Evolutionary conservation across 2,888 invertebrate genomes (phyloP).

Genomic region (Coenonympha arcania): DNA sequence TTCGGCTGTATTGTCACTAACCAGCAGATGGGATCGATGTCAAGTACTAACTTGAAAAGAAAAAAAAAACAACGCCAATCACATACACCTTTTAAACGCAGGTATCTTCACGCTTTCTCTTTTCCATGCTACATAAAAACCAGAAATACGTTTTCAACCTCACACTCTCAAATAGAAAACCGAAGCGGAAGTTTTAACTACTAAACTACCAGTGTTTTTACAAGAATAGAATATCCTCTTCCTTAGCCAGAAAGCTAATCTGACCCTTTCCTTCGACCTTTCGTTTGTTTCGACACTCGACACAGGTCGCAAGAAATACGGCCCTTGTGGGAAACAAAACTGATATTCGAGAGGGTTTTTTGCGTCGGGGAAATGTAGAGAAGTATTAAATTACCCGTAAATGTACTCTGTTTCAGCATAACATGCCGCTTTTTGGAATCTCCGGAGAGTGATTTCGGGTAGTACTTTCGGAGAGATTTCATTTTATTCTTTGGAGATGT

Average conservation of each 20-base stretch:
- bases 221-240: too few relatives aligned
- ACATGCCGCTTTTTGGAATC: not conserved
- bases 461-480: not conserved
- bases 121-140: too few relatives aligned
- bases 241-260: constrained; percentile 30
- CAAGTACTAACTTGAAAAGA: too few relatives aligned
- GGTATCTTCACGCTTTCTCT: too few relatives aligned
- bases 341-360: constrained; percentile 9
- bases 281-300: constrained; percentile 21
- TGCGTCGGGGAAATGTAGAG: constrained; percentile 1
- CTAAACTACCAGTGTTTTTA: too few relatives aligned
- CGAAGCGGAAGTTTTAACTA: too few relatives aligned
- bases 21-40: too few relatives aligned
- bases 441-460: not conserved
- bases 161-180: too few relatives aligned
- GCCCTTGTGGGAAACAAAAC: constrained; percentile 18
- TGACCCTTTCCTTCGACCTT: constrained; percentile 18
- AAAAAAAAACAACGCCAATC: too few relatives aligned
- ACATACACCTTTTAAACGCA: too few relatives aligned
- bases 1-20: too few relatives aligned
- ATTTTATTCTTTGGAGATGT: not conserved
- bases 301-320: constrained; percentile 20
- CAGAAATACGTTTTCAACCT: too few relatives aligned
- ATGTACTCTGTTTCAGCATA: not conserved
- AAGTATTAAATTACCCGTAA: constrained; percentile 2